These are phyloP conservation scores for Carpatolechia fugitivella DNA, from an alignment of 2,888 invertebrate species.

Conservation along the genomic window DNA sequence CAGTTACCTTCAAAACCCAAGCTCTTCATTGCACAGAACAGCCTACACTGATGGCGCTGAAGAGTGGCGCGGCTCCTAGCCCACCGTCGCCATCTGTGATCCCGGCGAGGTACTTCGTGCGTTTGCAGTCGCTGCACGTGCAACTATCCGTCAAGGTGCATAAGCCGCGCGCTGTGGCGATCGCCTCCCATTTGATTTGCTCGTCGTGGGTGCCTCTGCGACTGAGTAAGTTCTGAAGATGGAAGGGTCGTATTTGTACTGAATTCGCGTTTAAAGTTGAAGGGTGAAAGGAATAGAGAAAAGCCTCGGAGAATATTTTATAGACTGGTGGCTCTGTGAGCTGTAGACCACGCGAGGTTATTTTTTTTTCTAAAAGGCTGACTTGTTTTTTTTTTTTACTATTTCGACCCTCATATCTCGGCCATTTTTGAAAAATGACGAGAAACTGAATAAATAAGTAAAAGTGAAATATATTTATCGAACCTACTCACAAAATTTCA, in stretches of 20 bases:
- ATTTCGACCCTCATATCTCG: no score
- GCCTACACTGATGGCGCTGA: slow-evolving; percentile 56
- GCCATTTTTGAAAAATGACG: no score
- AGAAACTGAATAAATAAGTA: no score
- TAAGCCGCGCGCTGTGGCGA: slow-evolving; percentile 63
- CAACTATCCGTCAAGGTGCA: slow-evolving; percentile 67
- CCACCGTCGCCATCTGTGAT: slow-evolving; percentile 65
- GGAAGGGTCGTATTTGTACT: not conserved
- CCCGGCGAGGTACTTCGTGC: slow-evolving; percentile 50
- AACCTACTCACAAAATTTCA: no score
- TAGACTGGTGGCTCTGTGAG: no score
- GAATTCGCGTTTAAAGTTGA: not conserved
- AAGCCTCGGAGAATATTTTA: no score
- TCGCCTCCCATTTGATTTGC: slow-evolving; percentile 72
- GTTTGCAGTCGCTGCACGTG: slow-evolving; percentile 54
- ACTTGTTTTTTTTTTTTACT: no score
- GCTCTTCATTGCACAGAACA: slow-evolving; percentile 61
- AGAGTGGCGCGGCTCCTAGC: slow-evolving; percentile 57
- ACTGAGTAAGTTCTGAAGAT: slow-evolving; percentile 54
- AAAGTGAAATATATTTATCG: no score
- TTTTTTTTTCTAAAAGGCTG: no score
- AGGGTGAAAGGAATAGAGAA: no score
- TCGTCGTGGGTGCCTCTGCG: slow-evolving; percentile 59
- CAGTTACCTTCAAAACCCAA: no score
- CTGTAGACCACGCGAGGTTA: no score